Percentiles rank a stretch among this genome's conserved stretches.
These are phyloP conservation scores for Orientallactaga sibirica DNA, from an alignment of 2,797 vertebrate genomes.

Conservation along the genomic window DNA sequence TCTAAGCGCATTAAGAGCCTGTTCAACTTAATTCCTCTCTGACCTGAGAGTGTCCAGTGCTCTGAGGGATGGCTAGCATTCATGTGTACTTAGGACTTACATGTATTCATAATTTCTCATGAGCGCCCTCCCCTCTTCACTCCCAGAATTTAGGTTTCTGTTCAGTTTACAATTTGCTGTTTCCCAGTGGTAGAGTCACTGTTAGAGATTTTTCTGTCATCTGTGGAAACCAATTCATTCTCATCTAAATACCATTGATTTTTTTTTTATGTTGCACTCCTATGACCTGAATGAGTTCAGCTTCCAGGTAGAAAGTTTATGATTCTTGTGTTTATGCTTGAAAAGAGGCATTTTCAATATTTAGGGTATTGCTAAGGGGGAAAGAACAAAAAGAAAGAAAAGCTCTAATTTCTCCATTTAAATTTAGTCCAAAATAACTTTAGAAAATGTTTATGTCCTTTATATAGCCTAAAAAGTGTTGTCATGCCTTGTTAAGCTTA, in stretches of 20 bases:
- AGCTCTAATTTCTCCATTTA: not conserved
- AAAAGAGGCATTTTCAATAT: slow-evolving; percentile 48
- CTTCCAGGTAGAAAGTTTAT: slow-evolving; percentile 27
- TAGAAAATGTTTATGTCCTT: slow-evolving; percentile 36
- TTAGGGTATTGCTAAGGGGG: slow-evolving; percentile 17
- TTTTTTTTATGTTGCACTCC: not conserved
- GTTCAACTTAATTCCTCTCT: not conserved
- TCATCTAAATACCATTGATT: slow-evolving; percentile 23
- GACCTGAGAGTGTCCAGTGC: not conserved
- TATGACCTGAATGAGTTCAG: not conserved
- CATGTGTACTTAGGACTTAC: not conserved
- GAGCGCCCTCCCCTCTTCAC: not conserved
- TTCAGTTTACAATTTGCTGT: slow-evolving; percentile 23
- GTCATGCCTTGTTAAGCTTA: not conserved
- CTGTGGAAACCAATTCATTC: slow-evolving; percentile 30
- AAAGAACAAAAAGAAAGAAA: slow-evolving; percentile 8
- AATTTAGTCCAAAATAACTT: slow-evolving; percentile 38
- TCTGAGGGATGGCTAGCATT: not conserved
- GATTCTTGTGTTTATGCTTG: not conserved
- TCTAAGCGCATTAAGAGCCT: not conserved
- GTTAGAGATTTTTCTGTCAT: not conserved
- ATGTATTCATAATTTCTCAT: not conserved
- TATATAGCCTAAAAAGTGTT: not conserved
- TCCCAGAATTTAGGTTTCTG: not conserved
- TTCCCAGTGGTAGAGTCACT: not conserved